These are phyloP conservation scores for Heliangelus exortis DNA, from an alignment of 2,797 vertebrate species.

Conservation along the genomic window DNA sequence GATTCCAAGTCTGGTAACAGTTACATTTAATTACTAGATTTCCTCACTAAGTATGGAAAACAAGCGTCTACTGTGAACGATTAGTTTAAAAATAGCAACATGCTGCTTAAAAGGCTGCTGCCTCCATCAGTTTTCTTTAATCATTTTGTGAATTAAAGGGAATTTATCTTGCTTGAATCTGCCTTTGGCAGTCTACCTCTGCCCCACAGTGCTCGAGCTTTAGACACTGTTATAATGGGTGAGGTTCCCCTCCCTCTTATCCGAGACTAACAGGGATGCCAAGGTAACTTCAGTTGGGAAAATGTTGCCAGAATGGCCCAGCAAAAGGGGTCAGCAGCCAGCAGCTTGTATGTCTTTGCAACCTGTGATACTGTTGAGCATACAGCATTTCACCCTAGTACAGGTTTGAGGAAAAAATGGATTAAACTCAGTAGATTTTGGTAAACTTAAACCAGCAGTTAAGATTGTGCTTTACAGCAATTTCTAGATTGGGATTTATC, in stretches of 20 bases:
- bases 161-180: not conserved
- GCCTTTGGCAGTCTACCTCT: not conserved
- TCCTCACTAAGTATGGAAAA: not conserved
- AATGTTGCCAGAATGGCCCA: not conserved
- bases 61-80: conserved; percentile 18
- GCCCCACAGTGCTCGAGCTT: not conserved
- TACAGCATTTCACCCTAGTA: not conserved
- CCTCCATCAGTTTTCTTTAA: not conserved
- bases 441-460: not conserved
- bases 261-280: not conserved
- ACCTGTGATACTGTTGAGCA: not conserved
- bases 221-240: not conserved
- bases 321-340: not conserved
- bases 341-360: not conserved
- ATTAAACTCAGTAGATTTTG: not conserved
- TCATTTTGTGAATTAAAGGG: not conserved
- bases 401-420: not conserved
- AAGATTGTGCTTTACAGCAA: not conserved
- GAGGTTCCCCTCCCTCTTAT: not conserved
- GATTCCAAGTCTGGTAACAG: conserved; percentile 26
- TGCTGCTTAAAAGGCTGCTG: not conserved
- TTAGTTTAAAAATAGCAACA: conserved; percentile 52
- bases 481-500: not conserved
- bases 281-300: not conserved
- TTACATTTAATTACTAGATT: conserved; percentile 42